Base-by-base conservation (phyloP, 2,888 invertebrate genomes). In the Dicranocentrus wangi region DNA sequence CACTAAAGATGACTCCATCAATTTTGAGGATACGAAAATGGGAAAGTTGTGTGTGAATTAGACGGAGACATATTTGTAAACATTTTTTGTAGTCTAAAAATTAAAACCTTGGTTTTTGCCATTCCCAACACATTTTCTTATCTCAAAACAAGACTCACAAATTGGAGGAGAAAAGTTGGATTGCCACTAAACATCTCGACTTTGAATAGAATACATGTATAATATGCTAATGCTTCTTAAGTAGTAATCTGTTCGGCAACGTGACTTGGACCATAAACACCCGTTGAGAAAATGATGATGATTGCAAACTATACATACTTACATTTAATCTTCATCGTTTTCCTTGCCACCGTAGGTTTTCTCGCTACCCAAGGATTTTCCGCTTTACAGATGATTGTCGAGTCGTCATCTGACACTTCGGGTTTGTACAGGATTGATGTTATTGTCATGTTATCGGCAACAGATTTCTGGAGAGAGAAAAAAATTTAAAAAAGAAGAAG, bases 311-410 rank as follows among this genome's bases (percentile, higher is more conserved):
- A n/a, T n/a, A n/a, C n/a, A 21, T 15, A 88, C 95, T 94, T 90
- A 96, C 96, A 96, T 89, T 94, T 92, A 87, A 96, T 94, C 88
- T 93, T 93, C 86, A 96, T 91, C 85, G 92, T 92, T 87, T 93
- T 91, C 66, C 93, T 92, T 88, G 94, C 94, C 89, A 95, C 95
- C 71, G 94, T 90, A 68, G 93, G 93, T 86, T 94, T 93, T 78
- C 94, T 94, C 53, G 94, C 94, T 89, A 95, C 94, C 91, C 94
- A 93, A 0, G 94, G 94, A 90, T 96, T 96, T 89, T 94, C 93
- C 78, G 95, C 94, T 81, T 94, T 92, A 88, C 96, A 96, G 77
- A 93, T 92, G 83, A 96, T 91, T 88, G 93, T 93, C 85, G 94
- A 92, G 60, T 94, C 94, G 88, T 95, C 94, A 89, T 96, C 95